phyloP scores from a whole-genome alignment of 1,140 invertebrate genomes.

The Atta cephalotes region DNA sequence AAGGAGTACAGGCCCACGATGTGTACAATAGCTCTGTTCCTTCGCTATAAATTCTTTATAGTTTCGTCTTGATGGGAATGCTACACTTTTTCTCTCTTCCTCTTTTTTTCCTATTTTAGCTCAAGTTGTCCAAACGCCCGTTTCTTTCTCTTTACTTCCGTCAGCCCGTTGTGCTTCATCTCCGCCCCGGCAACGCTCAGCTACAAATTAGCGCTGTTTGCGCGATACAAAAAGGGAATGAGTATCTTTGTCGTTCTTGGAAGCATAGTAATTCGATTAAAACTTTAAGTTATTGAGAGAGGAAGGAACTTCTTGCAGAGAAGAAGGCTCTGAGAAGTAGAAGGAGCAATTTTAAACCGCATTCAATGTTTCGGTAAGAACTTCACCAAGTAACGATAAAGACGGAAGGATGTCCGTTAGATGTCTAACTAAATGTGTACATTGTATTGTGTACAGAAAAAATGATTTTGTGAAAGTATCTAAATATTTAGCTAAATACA shows the following conservation, averaged over 20 bases:
- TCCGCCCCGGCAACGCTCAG: slow-evolving; percentile 3
- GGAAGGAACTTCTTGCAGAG: neutral
- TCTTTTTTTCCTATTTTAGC: slow-evolving; percentile 11
- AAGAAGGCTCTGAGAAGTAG: neutral
- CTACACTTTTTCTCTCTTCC: slow-evolving; percentile 1
- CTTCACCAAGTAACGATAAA: neutral
- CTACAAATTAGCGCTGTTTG: slow-evolving; percentile 66
- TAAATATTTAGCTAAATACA: neutral
- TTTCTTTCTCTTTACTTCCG: slow-evolving; percentile 1
- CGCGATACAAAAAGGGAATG: slow-evolving; percentile 28
- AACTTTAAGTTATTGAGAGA: slow-evolving; percentile 68
- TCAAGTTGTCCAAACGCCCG: slow-evolving; percentile 3
- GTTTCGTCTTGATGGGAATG: slow-evolving; percentile 66
- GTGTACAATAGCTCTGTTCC: slow-evolving; percentile 42
- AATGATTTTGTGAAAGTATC: too few species aligned
- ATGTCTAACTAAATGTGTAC: neutral
- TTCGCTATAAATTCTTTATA: slow-evolving; percentile 77
- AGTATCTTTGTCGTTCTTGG: slow-evolving; percentile 69
- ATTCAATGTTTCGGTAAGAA: slow-evolving; percentile 69
- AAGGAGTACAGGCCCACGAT: slow-evolving; percentile 38
- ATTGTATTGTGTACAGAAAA: too few species aligned
- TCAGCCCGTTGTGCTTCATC: slow-evolving; percentile 34
- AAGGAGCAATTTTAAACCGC: slow-evolving; percentile 54
- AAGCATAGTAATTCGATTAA: slow-evolving; percentile 79
- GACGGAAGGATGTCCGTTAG: slow-evolving; percentile 18